These are phyloP conservation scores for Cistogaster globosa DNA, from an alignment of 2,888 invertebrate genomes.

Conservation along the genomic window DNA sequence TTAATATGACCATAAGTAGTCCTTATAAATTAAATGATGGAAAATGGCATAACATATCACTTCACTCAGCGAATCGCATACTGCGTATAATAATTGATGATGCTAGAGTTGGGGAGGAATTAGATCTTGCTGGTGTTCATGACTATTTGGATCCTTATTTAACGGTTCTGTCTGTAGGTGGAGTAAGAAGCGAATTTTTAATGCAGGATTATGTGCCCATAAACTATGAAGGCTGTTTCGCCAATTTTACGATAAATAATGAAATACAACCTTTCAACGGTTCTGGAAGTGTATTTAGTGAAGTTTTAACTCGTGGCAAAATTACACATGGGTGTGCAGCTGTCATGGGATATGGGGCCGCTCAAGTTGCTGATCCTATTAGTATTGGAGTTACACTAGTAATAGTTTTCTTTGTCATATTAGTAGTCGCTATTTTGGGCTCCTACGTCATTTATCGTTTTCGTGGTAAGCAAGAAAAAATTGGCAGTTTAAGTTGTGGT, in stretches of 20 bases:
- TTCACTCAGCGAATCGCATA: conserved; percentile 88
- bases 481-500: conserved; percentile 87
- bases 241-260: conserved; percentile 94
- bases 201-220: conserved; percentile 84
- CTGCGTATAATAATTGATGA: conserved; percentile 89
- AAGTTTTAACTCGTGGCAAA: conserved; percentile 88
- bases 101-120: conserved; percentile 90
- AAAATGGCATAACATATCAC: conserved; percentile 93
- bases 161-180: conserved; percentile 91
- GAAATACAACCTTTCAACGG: conserved; percentile 95
- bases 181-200: conserved; percentile 86
- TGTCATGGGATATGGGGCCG: conserved; percentile 89
- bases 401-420: conserved; percentile 95
- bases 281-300: conserved; percentile 91
- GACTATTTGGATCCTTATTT: conserved; percentile 96
- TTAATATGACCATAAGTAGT: conserved; percentile 91
- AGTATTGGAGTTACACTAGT: conserved; percentile 96
- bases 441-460: conserved; percentile 96
- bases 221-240: conserved; percentile 94
- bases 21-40: conserved; percentile 89
- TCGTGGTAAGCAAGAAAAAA: conserved; percentile 93
- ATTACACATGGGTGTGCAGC: conserved; percentile 90
- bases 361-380: conserved; percentile 92
- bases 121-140: conserved; percentile 93
- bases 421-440: conserved; percentile 93